Base-by-base conservation (phyloP, 2,888 invertebrate species). In the Drosophila macrospina region DNA sequence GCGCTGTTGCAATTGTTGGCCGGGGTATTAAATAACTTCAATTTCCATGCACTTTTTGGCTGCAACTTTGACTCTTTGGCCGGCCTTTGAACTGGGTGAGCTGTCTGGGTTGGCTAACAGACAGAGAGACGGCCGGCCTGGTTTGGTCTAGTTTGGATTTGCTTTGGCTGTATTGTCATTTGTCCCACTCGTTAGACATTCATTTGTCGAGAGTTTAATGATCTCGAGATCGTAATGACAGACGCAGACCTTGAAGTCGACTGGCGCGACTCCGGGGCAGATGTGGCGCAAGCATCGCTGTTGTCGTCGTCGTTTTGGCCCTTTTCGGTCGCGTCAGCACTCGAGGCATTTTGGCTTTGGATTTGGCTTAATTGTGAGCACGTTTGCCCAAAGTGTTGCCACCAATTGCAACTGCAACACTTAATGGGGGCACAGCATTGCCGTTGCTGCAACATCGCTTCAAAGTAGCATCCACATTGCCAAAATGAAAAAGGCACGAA, bases 351-450 rank as follows among this genome's bases (percentile, higher is more conserved):
- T 42, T 51, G 64, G 24, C 61, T 51, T 13, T 20, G 54, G 37
- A 62, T 52, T 51, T 57, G 65, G 52, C 65, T 61, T 75, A 75
- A 74, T 74, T 74, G 70, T 44, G 52, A 64, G 70, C 75, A 70
- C 70, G 56, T 56, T 59, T 65, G 71, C 45, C 50, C 67, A 57
- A 67, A 65, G 80, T 79, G 82, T 77, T 71, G 69, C 73, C 76
- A 68, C 61, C 71, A 78, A 78, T 72, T 70, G 76, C 88, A 88
- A 77, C 86, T 87, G 88, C 86, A 85, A 65, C 83, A 77, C 70
- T 70, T 82, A 72, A 77, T 76, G 62, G 76, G 65, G 59, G 39
- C 65, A 74, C 28, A 39, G 20, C 28, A 20, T 36, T 56, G 34
- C 7, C 36, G 36, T 45, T 56, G 56, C 56, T 28, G 45, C 44